Evolutionary conservation across 2,888 invertebrate species (phyloP).

Genomic region (Thera britannica): DNA sequence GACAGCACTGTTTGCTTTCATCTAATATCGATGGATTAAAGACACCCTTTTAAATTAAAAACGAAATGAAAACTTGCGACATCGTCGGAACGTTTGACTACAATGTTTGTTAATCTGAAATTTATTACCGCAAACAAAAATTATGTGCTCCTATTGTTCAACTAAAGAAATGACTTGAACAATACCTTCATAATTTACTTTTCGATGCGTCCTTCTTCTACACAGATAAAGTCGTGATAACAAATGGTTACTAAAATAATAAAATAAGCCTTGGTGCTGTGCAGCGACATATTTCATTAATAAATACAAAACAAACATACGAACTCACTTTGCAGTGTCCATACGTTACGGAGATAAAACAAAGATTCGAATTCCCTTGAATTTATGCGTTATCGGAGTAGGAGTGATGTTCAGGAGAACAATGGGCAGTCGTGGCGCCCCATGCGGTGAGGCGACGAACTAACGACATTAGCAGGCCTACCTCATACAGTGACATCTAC

Average conservation of each 20-base stretch:
- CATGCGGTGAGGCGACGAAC: slow-evolving; percentile 75
- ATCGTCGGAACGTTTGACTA: slow-evolving; percentile 48
- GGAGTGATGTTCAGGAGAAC: slow-evolving; percentile 74
- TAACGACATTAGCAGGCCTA: slow-evolving; percentile 40
- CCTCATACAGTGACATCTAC: slow-evolving; percentile 74
- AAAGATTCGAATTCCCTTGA: slow-evolving; percentile 78
- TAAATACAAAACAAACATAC: slow-evolving; percentile 82
- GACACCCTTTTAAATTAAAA: slow-evolving; percentile 76
- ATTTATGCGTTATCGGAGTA: slow-evolving; percentile 82
- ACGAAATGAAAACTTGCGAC: slow-evolving; percentile 61
- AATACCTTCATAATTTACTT: slow-evolving; percentile 83
- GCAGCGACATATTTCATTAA: slow-evolving; percentile 85
- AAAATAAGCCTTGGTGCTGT: slow-evolving; percentile 74
- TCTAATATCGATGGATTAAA: slow-evolving; percentile 80
- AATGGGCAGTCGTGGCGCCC: slow-evolving; percentile 83
- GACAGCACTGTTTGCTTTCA: slow-evolving; percentile 67
- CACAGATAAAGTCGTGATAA: slow-evolving; percentile 84
- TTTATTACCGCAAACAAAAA: slow-evolving; percentile 76
- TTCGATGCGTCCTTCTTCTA: slow-evolving; percentile 76
- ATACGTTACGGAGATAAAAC: slow-evolving; percentile 84
- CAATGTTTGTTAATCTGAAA: slow-evolving; percentile 72
- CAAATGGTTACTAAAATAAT: slow-evolving; percentile 84
- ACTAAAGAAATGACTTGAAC: slow-evolving; percentile 74
- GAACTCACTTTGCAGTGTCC: slow-evolving; percentile 83
- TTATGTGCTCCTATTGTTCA: slow-evolving; percentile 79